Base-by-base conservation (phyloP, 1,140 invertebrate species). In the Fopius arisanus region DNA sequence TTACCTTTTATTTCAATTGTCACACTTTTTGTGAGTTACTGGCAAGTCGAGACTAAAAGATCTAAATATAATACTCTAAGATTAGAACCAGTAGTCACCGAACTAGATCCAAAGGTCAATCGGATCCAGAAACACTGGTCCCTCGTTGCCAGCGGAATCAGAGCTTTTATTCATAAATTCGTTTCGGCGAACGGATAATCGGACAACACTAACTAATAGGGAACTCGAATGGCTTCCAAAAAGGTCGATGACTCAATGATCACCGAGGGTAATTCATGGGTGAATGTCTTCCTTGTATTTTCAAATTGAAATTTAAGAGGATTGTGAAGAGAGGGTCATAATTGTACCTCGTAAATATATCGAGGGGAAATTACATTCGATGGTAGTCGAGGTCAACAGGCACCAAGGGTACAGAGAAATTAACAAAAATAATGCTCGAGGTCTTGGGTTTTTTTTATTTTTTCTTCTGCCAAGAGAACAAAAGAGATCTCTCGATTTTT, bases 341-440 rank as follows among this genome's bases (percentile, higher is more conserved):
- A 59, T 59, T 59, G 23, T 59, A 59, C 21, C 19, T 59, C 54
- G 54, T 59, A 59, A 59, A 59, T 59, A 59, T 19, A 59, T 59
- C 23, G 23, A 59, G 10, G 14, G 12, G 54, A 59, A 59, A 59
- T 59, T 59, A 59, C 54, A 3, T 23, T 59, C 21, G 23, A 59
- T 59, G 54, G 54, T 3, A 59, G 10, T 59, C 54, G 54, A 59
- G 54, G 54, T 59, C 54, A 37, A 14, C 5, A 26, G 23, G 21
- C 2, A 28, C 2, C 10, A 19, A 40, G 21, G 5, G 66, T n/a
- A 66, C 33, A 59, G 5, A 59, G 16, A 59, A 59, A 59, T 59
- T 26, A 26, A 26, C 19, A 28, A 59, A 59, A 59, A 59, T 28
- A 59, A 4, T 26, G 19, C 5, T 59, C 54, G 26, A 67, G 66